phyloP scores from a whole-genome alignment of 2,113 vertebrate genomes.

The Caloenas nicobarica region DNA sequence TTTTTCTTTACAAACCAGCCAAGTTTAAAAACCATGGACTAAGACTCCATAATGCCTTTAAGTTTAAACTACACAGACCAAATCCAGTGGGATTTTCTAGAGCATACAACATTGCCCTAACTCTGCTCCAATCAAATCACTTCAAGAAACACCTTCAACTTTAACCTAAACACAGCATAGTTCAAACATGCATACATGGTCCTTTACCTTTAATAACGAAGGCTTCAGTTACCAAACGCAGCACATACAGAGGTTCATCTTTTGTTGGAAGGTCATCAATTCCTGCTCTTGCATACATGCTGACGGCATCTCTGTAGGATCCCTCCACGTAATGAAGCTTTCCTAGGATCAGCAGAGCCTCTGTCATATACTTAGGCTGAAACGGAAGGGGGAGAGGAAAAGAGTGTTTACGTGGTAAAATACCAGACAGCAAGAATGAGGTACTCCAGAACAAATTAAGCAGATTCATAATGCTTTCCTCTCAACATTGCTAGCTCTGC shows the following conservation, averaged over 20 bases:
- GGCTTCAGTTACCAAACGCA: constrained; percentile 92
- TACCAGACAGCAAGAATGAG: neutral
- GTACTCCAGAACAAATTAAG: neutral
- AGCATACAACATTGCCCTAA: neutral
- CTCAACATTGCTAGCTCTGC: neutral
- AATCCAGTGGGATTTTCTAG: neutral
- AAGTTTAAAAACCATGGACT: constrained; percentile 45
- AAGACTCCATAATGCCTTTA: constrained; percentile 3
- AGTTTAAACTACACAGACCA: neutral
- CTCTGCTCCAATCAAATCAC: neutral
- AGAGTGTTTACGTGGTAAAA: neutral
- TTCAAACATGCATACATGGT: neutral
- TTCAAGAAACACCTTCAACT: neutral
- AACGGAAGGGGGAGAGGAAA: neutral
- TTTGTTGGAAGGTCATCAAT: constrained; percentile 87
- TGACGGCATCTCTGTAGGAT: constrained; percentile 89
- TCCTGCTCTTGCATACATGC: constrained; percentile 92
- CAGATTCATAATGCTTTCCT: neutral
- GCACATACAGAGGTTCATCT: constrained; percentile 86
- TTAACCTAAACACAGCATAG: neutral
- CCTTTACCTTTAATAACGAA: constrained; percentile 94
- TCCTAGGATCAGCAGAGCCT: constrained; percentile 91
- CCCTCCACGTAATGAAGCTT: constrained; percentile 95
- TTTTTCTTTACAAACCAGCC: neutral
- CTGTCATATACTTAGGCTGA: constrained; percentile 88